These are phyloP conservation scores for Orchestia grillus DNA, from an alignment of 1,140 invertebrate genomes.

Conservation along the genomic window DNA sequence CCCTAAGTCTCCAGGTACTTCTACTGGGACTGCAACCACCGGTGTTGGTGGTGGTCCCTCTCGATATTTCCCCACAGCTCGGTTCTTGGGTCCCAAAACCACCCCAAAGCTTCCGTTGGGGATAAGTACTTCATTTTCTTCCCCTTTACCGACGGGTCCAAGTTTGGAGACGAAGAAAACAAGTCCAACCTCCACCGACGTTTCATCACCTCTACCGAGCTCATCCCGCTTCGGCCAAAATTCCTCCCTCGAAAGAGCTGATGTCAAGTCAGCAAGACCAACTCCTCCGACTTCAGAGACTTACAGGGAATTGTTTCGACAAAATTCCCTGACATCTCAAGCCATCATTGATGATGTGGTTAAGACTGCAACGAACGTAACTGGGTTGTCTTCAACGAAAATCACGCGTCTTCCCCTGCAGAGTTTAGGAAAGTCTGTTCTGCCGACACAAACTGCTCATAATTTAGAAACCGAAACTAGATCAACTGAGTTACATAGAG, in stretches of 20 bases:
- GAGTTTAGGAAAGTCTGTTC: slow-evolving; percentile 17
- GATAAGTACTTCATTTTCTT: background rate
- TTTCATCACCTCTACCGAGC: background rate
- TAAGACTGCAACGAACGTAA: slow-evolving; percentile 12
- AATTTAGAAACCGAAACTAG: background rate
- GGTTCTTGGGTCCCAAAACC: slow-evolving; percentile 57
- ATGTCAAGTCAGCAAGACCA: background rate
- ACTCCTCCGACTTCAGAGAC: slow-evolving; percentile 28
- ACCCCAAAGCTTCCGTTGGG: background rate
- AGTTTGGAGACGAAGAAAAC: background rate
- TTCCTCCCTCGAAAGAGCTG: background rate
- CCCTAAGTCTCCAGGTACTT: slow-evolving; percentile 64
- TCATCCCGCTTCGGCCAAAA: background rate
- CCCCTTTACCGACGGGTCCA: background rate
- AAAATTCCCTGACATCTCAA: slow-evolving; percentile 38
- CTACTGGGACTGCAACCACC: background rate
- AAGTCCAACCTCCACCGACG: slow-evolving; percentile 6
- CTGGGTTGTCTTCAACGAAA: slow-evolving; percentile 44
- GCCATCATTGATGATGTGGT: slow-evolving; percentile 39
- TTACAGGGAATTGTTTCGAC: slow-evolving; percentile 37
- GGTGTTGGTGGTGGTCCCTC: background rate
- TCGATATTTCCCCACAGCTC: slow-evolving; percentile 53
- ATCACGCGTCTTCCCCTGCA: slow-evolving; percentile 40
- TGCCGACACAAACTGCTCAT: background rate
- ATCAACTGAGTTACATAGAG: background rate